A percentile compares a stretch with the other conserved stretches of the same genome.
These are phyloP conservation scores for Venturia canescens DNA, from an alignment of 1,140 invertebrate genomes.

Conservation along the genomic window DNA sequence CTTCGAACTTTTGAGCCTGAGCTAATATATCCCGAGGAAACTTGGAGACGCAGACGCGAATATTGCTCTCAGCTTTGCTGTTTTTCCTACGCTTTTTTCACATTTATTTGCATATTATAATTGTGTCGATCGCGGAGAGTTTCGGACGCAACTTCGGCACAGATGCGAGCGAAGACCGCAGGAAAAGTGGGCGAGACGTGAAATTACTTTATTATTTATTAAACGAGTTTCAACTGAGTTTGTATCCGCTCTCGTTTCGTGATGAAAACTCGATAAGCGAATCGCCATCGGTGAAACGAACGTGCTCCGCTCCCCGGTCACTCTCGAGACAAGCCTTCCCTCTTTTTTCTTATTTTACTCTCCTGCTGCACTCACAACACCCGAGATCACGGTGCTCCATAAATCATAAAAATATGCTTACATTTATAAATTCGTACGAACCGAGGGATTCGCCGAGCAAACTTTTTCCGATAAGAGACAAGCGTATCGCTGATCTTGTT, in stretches of 20 bases:
- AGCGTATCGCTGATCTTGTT: not conserved
- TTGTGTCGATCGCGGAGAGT: not conserved
- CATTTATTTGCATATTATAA: not conserved
- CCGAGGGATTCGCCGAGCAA: not conserved
- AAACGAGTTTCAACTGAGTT: conserved; percentile 5
- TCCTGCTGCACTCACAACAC: not conserved
- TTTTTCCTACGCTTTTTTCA: not conserved
- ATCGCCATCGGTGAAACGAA: not conserved
- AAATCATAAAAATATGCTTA: not conserved
- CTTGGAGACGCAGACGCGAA: not conserved
- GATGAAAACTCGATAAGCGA: conserved; percentile 9
- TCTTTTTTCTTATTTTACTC: not conserved
- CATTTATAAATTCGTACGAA: not conserved
- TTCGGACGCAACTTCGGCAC: not conserved
- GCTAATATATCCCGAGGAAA: not conserved
- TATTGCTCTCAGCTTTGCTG: not conserved
- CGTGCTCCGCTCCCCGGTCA: not conserved
- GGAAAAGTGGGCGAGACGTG: not conserved
- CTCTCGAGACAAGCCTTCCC: not conserved
- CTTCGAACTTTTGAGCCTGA: not conserved
- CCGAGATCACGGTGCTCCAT: not conserved
- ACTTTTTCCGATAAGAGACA: not conserved
- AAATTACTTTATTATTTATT: conserved; percentile 26
- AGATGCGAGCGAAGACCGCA: not conserved
- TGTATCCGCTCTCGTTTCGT: not conserved